Evolutionary conservation across 2,113 vertebrate species (phyloP), one percentile per base, ranked within the genome.

Genomic region (Mormyrus lacerda): DNA sequence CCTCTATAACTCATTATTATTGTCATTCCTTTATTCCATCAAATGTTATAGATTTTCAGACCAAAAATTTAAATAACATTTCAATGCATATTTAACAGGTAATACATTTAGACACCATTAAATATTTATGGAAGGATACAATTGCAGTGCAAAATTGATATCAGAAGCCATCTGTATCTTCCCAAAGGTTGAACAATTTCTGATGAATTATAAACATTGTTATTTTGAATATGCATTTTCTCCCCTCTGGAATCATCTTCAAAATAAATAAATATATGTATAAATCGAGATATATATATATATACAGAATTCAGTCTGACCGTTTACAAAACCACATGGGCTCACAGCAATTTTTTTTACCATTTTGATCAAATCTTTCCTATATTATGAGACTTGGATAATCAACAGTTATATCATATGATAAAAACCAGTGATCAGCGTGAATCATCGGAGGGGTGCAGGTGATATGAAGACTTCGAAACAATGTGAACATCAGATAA

Each of bases 41-140:
- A 88, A 88, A 88, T 82, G 17, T 51, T 69, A 83, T 90, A 90
- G 61, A 47, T 90, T 90, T 88, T 76, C 79, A 88, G 87, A 82
- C 39, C n/a, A 73, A 88, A 88, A n/a, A 55, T 90, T 50, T 88
- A 87, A 90, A 86, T 90, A 87, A 61, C 50, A 88, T 83, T 83
- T 31, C 31, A 48, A 58, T 90, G 39, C 69, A 90, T 90, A 61
- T 58, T 42, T 88, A 90, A 90, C 87, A n/a, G 73, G 86, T 58
- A 84, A 90, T 90, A 58, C 35, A 11, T 88, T 86, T 69, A 87
- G 86, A 61, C 73, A 45, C 51, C 44, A 55, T 87, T 31, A 48
- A 87, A 87, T 90, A 87, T 53, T 87, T 87, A 65, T 89, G 88
- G 58, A 58, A 44, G 21, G 13, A 39, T 84, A 61, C 39, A 58